Conservation (phyloP, 2,888 invertebrate genomes). For the Callinectes sapidus region DNA sequence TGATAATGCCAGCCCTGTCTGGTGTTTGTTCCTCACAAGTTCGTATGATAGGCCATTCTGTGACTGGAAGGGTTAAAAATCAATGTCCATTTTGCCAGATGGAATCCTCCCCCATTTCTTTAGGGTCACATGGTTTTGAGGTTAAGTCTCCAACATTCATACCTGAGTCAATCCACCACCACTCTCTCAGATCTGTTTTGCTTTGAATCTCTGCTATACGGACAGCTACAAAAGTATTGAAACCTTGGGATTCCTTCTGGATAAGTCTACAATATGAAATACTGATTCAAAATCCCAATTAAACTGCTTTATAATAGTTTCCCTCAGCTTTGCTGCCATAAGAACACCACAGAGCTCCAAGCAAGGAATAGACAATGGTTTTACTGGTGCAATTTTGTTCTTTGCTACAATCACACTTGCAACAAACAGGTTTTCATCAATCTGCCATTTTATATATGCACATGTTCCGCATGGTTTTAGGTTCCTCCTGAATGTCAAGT, state of each 20-base stretch:
- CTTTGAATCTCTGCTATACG: background rate
- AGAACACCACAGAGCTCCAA: slow-evolving; percentile 36
- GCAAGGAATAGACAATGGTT: slow-evolving; percentile 29
- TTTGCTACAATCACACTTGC: slow-evolving; percentile 19
- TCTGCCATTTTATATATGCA: slow-evolving; percentile 47
- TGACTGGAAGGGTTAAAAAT: slow-evolving; percentile 10
- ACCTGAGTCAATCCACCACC: slow-evolving; percentile 7
- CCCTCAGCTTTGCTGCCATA: slow-evolving; percentile 23
- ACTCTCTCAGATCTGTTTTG: slow-evolving; percentile 7
- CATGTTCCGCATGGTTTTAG: slow-evolving; percentile 48
- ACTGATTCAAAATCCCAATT: slow-evolving; percentile 33
- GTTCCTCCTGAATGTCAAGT: slow-evolving; percentile 2
- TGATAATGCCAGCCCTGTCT: slow-evolving; percentile 37
- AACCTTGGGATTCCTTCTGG: slow-evolving; percentile 52
- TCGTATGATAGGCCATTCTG: slow-evolving; percentile 37
- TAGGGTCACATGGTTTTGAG: slow-evolving; percentile 29
- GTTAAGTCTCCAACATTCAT: slow-evolving; percentile 13
- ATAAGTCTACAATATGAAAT: background rate
- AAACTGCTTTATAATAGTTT: slow-evolving; percentile 8
- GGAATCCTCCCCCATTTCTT: slow-evolving; percentile 17
- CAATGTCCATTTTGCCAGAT: slow-evolving; percentile 30
- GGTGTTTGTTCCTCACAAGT: slow-evolving; percentile 9
- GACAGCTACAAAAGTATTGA: slow-evolving; percentile 30
- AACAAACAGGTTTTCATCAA: background rate
- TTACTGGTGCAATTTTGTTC: slow-evolving; percentile 32